Evolutionary conservation across 2,113 vertebrate species (phyloP).

Genomic region (Pollachius pollachius): DNA sequence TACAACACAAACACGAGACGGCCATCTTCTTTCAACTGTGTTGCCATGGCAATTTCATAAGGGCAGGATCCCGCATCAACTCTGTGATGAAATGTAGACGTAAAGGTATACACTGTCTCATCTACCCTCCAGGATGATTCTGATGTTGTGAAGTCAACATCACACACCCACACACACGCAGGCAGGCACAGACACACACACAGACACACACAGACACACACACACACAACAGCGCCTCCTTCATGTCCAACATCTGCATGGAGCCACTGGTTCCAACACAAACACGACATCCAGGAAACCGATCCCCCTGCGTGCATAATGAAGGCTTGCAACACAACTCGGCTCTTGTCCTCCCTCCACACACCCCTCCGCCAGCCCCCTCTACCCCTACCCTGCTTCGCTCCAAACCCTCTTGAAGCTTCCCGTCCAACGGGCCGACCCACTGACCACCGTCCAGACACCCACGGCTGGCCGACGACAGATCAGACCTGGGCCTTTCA

Average conservation of each 20-base stretch:
- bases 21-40: no score
- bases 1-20: no score
- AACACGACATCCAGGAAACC: conserved; percentile 66
- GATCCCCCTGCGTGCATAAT: conserved; percentile 51
- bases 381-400: conserved; percentile 10
- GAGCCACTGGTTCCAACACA: conserved; percentile 66
- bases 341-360: conserved; percentile 50
- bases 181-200: no score
- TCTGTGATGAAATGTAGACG: no score
- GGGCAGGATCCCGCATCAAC: no score
- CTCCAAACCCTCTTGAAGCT: conserved; percentile 38
- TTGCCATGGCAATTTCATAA: no score
- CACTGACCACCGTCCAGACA: conserved; percentile 47
- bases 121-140: no score
- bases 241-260: conserved; percentile 73
- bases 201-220: no score
- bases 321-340: conserved; percentile 59
- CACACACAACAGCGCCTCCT: conserved; percentile 58
- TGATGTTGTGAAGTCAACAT: no score
- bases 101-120: no score
- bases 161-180: conserved; percentile 3
- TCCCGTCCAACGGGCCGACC: conserved; percentile 44
- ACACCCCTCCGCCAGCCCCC: conserved; percentile 20
- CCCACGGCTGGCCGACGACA: conserved; percentile 40
- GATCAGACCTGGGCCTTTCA: conserved; percentile 42